Percentiles rank a stretch among this genome's conserved stretches.
phyloP scores from a whole-genome alignment of 1,140 invertebrate species.

The Nebria ingens region DNA sequence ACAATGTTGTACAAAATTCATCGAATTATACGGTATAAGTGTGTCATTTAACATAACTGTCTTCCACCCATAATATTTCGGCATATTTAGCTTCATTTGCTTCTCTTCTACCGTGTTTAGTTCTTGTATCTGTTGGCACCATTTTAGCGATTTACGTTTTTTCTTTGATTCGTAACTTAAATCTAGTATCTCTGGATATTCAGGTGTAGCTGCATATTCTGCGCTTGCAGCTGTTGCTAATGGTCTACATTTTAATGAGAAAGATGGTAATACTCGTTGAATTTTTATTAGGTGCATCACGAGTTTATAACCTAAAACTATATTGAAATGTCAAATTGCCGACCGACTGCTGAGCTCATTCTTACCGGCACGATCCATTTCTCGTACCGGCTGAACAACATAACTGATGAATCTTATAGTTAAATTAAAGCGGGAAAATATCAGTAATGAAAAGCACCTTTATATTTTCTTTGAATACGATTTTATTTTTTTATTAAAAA shows the following conservation, averaged over 20 bases:
- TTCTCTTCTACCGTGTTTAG: slow-evolving; percentile 72
- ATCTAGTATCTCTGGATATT: slow-evolving; percentile 54
- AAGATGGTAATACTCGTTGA: slow-evolving; percentile 3
- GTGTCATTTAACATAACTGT: slow-evolving; percentile 49
- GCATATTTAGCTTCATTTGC: slow-evolving; percentile 67
- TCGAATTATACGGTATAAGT: slow-evolving; percentile 50
- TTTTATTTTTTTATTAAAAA: too few relatives aligned
- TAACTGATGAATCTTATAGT: too few relatives aligned
- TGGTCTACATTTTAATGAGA: background rate
- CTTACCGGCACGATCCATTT: too few relatives aligned
- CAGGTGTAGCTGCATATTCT: slow-evolving; percentile 28
- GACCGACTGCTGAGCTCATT: too few relatives aligned
- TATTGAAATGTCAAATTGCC: slow-evolving; percentile 2
- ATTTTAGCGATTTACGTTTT: slow-evolving; percentile 33
- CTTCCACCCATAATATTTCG: slow-evolving; percentile 66
- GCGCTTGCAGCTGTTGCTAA: slow-evolving; percentile 14
- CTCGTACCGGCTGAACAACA: too few relatives aligned
- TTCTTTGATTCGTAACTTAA: slow-evolving; percentile 33
- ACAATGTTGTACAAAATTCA: slow-evolving; percentile 54
- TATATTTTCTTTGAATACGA: too few relatives aligned
- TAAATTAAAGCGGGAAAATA: too few relatives aligned
- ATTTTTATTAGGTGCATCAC: background rate
- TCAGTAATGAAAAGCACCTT: too few relatives aligned
- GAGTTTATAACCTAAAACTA: slow-evolving; percentile 1
- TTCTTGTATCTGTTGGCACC: slow-evolving; percentile 48